These are phyloP conservation scores for Brachymystax lenok DNA, from an alignment of 2,797 vertebrate genomes.

Conservation along the genomic window DNA sequence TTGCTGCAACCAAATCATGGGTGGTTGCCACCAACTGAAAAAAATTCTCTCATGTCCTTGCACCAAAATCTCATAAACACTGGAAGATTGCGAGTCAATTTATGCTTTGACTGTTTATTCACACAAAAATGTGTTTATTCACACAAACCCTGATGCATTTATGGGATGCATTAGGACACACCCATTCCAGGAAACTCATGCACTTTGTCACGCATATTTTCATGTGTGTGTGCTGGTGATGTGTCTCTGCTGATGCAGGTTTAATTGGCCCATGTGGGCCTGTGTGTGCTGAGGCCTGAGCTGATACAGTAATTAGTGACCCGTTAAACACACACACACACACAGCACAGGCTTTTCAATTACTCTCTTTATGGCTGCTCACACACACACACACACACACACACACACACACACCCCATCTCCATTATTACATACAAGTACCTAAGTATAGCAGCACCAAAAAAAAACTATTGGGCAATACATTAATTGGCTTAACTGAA, in stretches of 20 bases:
- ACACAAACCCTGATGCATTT: conserved; percentile 10
- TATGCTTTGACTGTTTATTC: too few species aligned
- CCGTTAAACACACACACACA: conserved; percentile 58
- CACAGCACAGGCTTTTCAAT: conserved; percentile 41
- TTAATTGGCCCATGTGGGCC: conserved; percentile 34
- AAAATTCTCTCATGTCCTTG: neutral
- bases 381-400: conserved; percentile 26
- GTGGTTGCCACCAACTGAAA: too few species aligned
- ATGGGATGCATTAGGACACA: conserved; percentile 13
- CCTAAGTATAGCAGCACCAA: conserved; percentile 24
- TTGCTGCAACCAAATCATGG: too few species aligned
- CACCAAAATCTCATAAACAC: neutral
- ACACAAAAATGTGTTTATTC: too few species aligned
- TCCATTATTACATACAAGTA: conserved; percentile 34
- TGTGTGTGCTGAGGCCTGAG: conserved; percentile 24
- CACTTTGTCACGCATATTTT: conserved; percentile 4
- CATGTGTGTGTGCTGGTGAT: neutral
- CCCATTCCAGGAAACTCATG: conserved; percentile 22
- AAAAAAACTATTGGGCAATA: conserved; percentile 32
- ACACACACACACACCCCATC: conserved; percentile 25
- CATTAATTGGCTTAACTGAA: conserved; percentile 14
- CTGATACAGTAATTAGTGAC: conserved; percentile 64
- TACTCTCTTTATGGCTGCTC: conserved; percentile 31
- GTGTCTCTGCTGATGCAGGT: conserved; percentile 22
- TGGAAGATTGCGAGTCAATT: neutral